phyloP scores from a whole-genome alignment of 2,113 vertebrate genomes.

The Trachemys scripta region DNA sequence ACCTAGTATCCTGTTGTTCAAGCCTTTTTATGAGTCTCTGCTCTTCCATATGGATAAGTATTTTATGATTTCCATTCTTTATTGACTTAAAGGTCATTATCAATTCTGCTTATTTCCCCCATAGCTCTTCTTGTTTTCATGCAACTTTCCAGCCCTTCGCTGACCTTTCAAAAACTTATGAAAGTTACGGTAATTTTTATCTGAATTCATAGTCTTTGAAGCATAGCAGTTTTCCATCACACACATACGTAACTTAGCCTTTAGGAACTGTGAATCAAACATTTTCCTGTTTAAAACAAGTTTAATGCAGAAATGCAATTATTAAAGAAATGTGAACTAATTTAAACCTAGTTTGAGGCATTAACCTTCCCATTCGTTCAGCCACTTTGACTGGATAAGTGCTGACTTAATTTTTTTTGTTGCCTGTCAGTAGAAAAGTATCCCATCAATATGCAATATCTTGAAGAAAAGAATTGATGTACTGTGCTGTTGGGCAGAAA shows the following conservation, averaged over 20 bases:
- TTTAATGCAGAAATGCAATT: slow-evolving; percentile 67
- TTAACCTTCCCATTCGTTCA: slow-evolving; percentile 52
- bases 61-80: slow-evolving; percentile 65
- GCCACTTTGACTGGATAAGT: slow-evolving; percentile 45
- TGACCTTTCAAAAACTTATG: slow-evolving; percentile 75
- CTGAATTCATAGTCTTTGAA: slow-evolving; percentile 60
- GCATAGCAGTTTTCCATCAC: slow-evolving; percentile 56
- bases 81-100: slow-evolving; percentile 76
- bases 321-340: slow-evolving; percentile 64
- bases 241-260: slow-evolving; percentile 38
- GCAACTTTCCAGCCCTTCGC: slow-evolving; percentile 55
- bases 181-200: slow-evolving; percentile 71
- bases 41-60: slow-evolving; percentile 46
- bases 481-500: slow-evolving; percentile 58
- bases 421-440: slow-evolving; percentile 51
- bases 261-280: slow-evolving; percentile 68
- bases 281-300: slow-evolving; percentile 56
- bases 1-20: slow-evolving; percentile 18
- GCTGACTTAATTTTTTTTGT: slow-evolving; percentile 55
- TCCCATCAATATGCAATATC: slow-evolving; percentile 56
- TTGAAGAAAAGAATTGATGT: slow-evolving; percentile 63
- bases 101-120: slow-evolving; percentile 67
- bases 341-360: slow-evolving; percentile 68
- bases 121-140: slow-evolving; percentile 60
- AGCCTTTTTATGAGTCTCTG: slow-evolving; percentile 39